phyloP scores from a whole-genome alignment of 2,797 vertebrate genomes.

The Pteropus rufus region DNA sequence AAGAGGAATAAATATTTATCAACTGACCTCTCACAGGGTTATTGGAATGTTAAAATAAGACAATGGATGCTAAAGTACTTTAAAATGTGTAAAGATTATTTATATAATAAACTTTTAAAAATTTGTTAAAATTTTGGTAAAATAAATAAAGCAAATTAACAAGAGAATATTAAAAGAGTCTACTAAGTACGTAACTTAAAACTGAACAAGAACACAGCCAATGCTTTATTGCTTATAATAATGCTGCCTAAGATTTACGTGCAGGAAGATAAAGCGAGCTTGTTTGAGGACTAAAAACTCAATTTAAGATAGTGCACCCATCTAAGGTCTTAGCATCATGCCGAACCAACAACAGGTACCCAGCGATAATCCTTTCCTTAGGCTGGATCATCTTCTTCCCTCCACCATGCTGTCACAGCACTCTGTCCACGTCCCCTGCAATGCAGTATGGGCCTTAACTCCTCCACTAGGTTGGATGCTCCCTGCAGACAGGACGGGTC shows the following conservation, averaged over 20 bases:
- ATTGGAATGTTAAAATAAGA: background rate
- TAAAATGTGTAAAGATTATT: background rate
- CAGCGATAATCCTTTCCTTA: background rate
- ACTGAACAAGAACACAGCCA: background rate
- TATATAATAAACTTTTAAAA: background rate
- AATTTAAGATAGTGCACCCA: background rate
- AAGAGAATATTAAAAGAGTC: background rate
- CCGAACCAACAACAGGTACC: background rate
- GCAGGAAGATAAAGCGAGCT: background rate
- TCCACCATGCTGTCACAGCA: background rate
- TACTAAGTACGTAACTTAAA: background rate
- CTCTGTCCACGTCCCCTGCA: background rate
- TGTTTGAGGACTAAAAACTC: background rate
- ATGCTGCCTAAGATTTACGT: background rate
- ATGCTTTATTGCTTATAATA: background rate
- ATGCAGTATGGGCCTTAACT: background rate
- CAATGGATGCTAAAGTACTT: background rate
- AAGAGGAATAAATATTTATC: background rate
- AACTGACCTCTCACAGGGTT: background rate
- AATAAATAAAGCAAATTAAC: background rate
- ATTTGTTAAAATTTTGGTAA: background rate
- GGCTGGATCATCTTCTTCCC: background rate
- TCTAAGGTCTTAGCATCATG: background rate
- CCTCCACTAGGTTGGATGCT: background rate
- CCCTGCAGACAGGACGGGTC: background rate